Percentiles rank a stretch among this genome's conserved stretches.
Conservation (phyloP, 2,888 invertebrate genomes). For the Aporophyla nigra region DNA sequence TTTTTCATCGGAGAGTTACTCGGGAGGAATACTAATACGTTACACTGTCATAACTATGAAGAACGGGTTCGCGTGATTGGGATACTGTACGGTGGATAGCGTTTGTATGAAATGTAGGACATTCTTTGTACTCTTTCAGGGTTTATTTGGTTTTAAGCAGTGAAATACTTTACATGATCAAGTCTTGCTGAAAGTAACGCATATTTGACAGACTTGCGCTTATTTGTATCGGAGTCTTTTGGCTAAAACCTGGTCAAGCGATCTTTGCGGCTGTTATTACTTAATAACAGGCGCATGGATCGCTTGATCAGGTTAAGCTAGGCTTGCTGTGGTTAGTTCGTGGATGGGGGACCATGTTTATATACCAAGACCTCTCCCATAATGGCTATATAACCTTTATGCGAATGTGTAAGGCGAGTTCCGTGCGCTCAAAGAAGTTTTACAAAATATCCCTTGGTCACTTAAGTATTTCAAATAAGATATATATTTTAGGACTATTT, state of each 20-base stretch:
- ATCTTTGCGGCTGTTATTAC: too few relatives aligned
- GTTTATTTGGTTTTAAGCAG: neutral
- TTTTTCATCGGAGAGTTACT: conserved; percentile 54
- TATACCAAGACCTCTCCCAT: too few relatives aligned
- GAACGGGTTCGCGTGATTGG: conserved; percentile 58
- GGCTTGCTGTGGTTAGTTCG: too few relatives aligned
- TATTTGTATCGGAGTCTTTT: neutral
- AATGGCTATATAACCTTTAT: neutral
- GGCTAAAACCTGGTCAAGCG: too few relatives aligned
- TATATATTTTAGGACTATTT: conserved; percentile 11
- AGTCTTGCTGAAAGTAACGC: neutral
- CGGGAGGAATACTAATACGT: conserved; percentile 62
- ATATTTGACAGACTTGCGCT: neutral
- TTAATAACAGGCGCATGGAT: too few relatives aligned
- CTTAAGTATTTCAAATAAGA: neutral
- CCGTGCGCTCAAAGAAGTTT: neutral
- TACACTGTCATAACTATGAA: conserved; percentile 63
- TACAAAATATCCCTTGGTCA: neutral
- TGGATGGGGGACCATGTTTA: too few relatives aligned
- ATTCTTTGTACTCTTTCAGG: neutral
- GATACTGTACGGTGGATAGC: conserved; percentile 29
- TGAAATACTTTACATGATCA: neutral
- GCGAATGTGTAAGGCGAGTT: neutral
- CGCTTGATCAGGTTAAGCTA: too few relatives aligned
- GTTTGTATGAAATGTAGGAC: conserved; percentile 7